Conservation (phyloP, 2,113 vertebrate species). For the Lepus timidus region DNA sequence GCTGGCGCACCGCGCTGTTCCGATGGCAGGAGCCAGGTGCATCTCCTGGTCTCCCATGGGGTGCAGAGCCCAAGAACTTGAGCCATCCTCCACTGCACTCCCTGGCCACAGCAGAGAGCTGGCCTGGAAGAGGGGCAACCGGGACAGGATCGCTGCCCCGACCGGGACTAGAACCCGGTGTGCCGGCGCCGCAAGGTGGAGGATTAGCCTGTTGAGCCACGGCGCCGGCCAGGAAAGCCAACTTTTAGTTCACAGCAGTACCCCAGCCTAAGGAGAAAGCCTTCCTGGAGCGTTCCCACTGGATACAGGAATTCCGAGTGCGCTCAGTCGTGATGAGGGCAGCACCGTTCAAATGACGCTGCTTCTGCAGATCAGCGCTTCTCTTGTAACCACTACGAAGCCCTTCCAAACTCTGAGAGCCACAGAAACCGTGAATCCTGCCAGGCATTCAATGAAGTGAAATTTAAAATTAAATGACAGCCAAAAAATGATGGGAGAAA, state of each 20-base stretch:
- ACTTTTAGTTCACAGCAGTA: background rate
- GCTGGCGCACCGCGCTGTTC: too few species aligned
- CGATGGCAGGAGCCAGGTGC: too few species aligned
- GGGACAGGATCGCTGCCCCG: too few species aligned
- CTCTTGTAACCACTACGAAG: constrained; percentile 3
- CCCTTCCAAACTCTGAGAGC: constrained; percentile 30
- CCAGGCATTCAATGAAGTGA: constrained; percentile 9
- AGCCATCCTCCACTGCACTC: too few species aligned
- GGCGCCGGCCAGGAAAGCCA: background rate
- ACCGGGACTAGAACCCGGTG: too few species aligned
- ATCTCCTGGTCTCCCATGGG: too few species aligned
- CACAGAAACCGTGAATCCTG: background rate
- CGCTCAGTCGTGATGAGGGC: background rate
- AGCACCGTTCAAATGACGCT: constrained; percentile 38
- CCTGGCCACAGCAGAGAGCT: too few species aligned
- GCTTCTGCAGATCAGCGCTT: constrained; percentile 1
- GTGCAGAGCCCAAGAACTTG: too few species aligned
- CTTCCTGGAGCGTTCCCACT: constrained; percentile 10
- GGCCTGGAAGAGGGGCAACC: too few species aligned
- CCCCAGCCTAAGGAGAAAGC: background rate
- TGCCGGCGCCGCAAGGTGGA: too few species aligned
- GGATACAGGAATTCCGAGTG: background rate
- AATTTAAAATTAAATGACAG: constrained; percentile 60
- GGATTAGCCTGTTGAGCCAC: too few species aligned
- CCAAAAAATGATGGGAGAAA: constrained; percentile 35